Evolutionary conservation across 2,888 invertebrate species (phyloP).

Genomic region (Xanthia togata): DNA sequence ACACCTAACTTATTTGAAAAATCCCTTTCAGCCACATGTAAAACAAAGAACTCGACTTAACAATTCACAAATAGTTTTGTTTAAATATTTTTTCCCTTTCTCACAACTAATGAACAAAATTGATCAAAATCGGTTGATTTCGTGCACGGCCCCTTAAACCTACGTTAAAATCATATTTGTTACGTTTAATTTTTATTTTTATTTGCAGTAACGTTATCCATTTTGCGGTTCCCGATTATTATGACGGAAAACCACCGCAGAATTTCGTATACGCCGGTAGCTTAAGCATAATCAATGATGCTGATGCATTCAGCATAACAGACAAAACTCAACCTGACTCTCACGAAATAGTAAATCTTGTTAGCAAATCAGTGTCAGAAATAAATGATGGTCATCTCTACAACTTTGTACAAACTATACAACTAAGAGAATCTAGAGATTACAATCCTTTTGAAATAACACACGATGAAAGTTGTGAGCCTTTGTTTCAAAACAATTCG

Average conservation of each 20-base stretch:
- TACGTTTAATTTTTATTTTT: not conserved
- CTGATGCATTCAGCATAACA: not conserved
- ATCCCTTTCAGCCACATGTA: too few species aligned
- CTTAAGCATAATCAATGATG: not conserved
- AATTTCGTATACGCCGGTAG: conserved; percentile 52
- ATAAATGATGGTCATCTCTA: conserved; percentile 33
- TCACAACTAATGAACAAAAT: too few species aligned
- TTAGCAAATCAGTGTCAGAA: conserved; percentile 17
- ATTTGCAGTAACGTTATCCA: conserved; percentile 58
- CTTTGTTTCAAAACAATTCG: not conserved
- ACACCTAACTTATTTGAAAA: too few species aligned
- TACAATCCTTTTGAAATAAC: not conserved
- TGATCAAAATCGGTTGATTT: too few species aligned
- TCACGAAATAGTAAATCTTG: conserved; percentile 40
- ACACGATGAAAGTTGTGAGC: conserved; percentile 23
- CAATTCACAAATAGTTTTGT: too few species aligned
- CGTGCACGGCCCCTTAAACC: too few species aligned
- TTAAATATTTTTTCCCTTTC: too few species aligned
- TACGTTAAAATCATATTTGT: not conserved
- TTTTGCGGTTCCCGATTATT: conserved; percentile 43
- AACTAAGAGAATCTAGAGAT: not conserved
- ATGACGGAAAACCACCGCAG: not conserved
- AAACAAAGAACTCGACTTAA: too few species aligned
- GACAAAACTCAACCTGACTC: not conserved
- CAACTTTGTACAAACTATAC: conserved; percentile 31